Conservation (phyloP, 2,797 vertebrate species). For the Crenichthys baileyi region DNA sequence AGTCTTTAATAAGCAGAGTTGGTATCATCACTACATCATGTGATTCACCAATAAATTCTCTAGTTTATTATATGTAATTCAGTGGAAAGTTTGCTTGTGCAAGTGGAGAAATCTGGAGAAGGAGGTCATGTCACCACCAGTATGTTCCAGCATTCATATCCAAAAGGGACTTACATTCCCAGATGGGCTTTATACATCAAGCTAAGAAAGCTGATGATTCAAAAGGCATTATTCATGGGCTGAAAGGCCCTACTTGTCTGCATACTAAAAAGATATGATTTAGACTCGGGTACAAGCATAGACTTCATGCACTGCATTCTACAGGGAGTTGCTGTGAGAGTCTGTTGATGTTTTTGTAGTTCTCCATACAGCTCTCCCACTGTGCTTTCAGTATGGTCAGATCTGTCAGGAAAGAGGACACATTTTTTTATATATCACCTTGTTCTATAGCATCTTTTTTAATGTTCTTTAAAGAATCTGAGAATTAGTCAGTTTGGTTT, state of each 20-base stretch:
- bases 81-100: neutral
- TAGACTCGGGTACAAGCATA: neutral
- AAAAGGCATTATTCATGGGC: slow-evolving; percentile 10
- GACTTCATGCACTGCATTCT: neutral
- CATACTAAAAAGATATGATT: slow-evolving; percentile 6
- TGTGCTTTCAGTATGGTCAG: neutral
- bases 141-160: slow-evolving; percentile 1
- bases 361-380: neutral
- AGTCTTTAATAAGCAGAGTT: neutral
- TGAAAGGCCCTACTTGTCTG: slow-evolving; percentile 1
- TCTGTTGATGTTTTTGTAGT: neutral
- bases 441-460: neutral
- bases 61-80: neutral
- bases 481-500: neutral
- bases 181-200: neutral
- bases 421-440: neutral
- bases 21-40: neutral
- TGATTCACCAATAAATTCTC: neutral
- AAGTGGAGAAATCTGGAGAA: slow-evolving; percentile 6
- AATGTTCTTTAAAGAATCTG: neutral
- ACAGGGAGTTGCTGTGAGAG: neutral
- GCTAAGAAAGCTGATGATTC: slow-evolving; percentile 7
- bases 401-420: neutral
- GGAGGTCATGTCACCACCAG: slow-evolving; percentile 7
- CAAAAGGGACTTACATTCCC: neutral